Conservation (phyloP, 2,888 invertebrate species). For the Anodontia alba region DNA sequence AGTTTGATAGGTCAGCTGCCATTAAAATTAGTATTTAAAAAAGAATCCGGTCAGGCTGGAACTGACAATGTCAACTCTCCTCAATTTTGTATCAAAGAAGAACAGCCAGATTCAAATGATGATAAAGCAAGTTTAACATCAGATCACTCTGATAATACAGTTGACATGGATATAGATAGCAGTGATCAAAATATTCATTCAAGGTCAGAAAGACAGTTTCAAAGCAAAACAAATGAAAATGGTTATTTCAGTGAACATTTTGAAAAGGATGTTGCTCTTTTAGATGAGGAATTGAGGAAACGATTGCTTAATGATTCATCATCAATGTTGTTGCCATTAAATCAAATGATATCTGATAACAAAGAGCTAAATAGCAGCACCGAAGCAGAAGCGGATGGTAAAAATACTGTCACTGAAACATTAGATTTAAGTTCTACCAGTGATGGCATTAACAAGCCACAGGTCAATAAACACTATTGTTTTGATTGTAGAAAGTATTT, state of each 20-base stretch:
- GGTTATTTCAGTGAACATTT: not conserved
- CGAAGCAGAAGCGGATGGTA: not conserved
- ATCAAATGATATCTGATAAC: not conserved
- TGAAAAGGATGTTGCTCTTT: constrained; percentile 33
- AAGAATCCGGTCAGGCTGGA: not conserved
- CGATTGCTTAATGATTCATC: not conserved
- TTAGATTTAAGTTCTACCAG: too few species aligned
- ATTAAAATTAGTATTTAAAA: not conserved
- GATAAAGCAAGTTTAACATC: constrained; percentile 22
- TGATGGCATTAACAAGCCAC: not conserved
- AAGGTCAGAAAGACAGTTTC: not conserved
- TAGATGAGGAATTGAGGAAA: constrained; percentile 54
- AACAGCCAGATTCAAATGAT: constrained; percentile 24
- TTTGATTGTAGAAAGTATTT: constrained; percentile 10
- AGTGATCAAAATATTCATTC: not conserved
- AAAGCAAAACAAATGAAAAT: not conserved
- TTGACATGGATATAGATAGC: constrained; percentile 40
- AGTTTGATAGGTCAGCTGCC: constrained; percentile 11
- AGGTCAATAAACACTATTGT: not conserved
- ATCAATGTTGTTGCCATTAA: not conserved
- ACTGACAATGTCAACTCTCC: not conserved
- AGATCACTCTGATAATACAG: constrained; percentile 47
- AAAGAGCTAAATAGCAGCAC: not conserved
- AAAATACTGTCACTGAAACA: not conserved
- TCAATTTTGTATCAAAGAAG: not conserved